Evolutionary conservation across 2,113 vertebrate species (phyloP), one percentile per base, ranked within the genome.

Genomic region (Promerops cafer): DNA sequence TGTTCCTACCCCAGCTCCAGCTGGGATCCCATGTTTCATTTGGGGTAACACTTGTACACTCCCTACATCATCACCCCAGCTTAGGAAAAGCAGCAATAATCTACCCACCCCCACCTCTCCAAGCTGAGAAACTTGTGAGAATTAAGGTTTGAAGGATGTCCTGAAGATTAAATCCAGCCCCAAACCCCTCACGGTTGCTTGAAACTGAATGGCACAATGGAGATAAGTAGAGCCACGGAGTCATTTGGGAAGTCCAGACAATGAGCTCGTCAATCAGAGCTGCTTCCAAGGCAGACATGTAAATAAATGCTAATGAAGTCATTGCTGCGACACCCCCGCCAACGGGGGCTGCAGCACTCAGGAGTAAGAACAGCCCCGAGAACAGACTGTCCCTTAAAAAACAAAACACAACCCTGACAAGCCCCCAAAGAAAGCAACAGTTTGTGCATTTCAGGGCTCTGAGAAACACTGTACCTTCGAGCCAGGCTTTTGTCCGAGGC

Each of bases 391-490:
- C 81, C 61, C 1, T 87, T 88, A 49, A 57, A 66, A 84, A 76
- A 68, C 79, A 89, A 86, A 90, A 71, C 13, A 44, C 80, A 64
- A 28, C 74, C 68, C 16, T 80, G 82, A 91, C 95, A 90, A 91
- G 74, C 69, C 77, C 54, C 49, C 80, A 47, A n/a, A 78, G 52
- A 84, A 95, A 89, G 88, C 94, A 84, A 61, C 82, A 83, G 71
- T 92, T 77, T 57, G 85, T 72, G 90, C 88, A 87, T 91, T 87
- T 85, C 78, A 42, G 78, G 94, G 82, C 90, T 93, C 87, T 79
- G 78, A 90, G 92, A 35, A 79, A 44, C 70, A 24, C 1, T 26
- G 92, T 14, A 79, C 90, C 87, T 94, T 21, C 23, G 40, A 96
- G 82, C 24, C 65, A 65, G 78, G 65, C 78, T 82, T 96, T 94